These are phyloP conservation scores for Unio pictorum DNA, from an alignment of 2,888 invertebrate species.

Conservation along the genomic window DNA sequence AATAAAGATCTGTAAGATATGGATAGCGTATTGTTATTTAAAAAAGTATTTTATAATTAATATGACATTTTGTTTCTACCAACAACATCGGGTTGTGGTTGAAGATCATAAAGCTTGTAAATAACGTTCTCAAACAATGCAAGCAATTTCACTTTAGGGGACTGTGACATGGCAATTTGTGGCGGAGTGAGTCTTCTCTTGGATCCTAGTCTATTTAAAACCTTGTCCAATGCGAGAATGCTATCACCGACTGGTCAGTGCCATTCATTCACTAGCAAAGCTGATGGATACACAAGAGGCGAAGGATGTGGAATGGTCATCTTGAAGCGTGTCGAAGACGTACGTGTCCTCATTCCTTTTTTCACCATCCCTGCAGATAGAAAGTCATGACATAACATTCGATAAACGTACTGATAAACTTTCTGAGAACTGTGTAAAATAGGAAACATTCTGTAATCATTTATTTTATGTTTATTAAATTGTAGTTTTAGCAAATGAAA, in stretches of 20 bases:
- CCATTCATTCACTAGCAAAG: conserved; percentile 22
- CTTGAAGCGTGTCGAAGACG: conserved; percentile 27
- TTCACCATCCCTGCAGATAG: neutral
- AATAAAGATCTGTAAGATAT: too few relatives aligned
- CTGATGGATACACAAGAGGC: conserved; percentile 38
- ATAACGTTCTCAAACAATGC: too few relatives aligned
- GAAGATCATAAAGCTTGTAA: too few relatives aligned
- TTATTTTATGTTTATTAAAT: too few relatives aligned
- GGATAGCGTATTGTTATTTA: too few relatives aligned
- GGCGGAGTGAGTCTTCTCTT: conserved; percentile 36
- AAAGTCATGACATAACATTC: neutral
- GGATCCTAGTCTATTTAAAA: conserved; percentile 7
- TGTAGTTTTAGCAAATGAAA: too few relatives aligned
- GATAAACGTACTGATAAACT: too few relatives aligned
- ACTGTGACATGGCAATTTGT: conserved; percentile 34
- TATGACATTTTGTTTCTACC: too few relatives aligned
- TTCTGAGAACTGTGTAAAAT: too few relatives aligned
- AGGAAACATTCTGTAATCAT: too few relatives aligned
- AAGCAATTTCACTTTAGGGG: conserved; percentile 19
- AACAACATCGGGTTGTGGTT: too few relatives aligned
- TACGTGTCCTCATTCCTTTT: conserved; percentile 2
- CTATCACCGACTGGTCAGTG: conserved; percentile 32
- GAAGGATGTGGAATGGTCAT: conserved; percentile 42
- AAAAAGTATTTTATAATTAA: too few relatives aligned
- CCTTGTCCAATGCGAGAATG: conserved; percentile 28